phyloP scores from a whole-genome alignment of 2,797 vertebrate species.

The Chelmon rostratus region DNA sequence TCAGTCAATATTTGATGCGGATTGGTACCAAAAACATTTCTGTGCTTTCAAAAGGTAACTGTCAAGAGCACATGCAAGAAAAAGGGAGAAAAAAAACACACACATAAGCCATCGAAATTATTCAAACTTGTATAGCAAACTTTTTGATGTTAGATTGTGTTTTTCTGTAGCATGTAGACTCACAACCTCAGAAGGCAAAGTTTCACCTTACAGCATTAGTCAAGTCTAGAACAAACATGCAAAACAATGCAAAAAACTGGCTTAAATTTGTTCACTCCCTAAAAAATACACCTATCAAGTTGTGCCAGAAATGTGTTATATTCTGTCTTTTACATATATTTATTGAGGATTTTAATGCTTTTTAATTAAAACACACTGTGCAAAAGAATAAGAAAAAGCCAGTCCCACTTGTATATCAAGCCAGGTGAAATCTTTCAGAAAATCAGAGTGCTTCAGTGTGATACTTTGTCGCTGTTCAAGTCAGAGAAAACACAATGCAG shows the following conservation, averaged over 20 bases:
- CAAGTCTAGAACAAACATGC: background rate
- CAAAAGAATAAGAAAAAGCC: background rate
- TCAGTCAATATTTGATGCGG: background rate
- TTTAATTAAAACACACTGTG: background rate
- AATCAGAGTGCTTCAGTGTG: background rate
- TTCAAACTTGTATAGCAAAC: background rate
- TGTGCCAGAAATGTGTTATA: background rate
- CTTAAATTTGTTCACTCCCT: background rate
- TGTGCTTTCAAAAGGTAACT: background rate
- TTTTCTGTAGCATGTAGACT: background rate
- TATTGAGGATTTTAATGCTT: background rate
- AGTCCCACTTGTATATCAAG: too few relatives aligned
- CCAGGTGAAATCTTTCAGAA: background rate
- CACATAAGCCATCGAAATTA: background rate
- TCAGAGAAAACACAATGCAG: background rate
- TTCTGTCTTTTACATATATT: background rate
- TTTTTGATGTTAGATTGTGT: background rate
- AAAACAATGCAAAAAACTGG: background rate
- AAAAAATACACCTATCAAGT: background rate
- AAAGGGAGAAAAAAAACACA: background rate
- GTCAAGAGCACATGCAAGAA: background rate
- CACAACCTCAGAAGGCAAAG: background rate
- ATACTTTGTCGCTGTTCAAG: background rate
- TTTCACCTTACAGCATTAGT: constrained; percentile 1
- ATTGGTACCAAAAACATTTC: background rate